A percentile compares a stretch with the other conserved stretches of the same genome.
Conservation (phyloP, 2,797 vertebrate genomes). For the Manis javanica region DNA sequence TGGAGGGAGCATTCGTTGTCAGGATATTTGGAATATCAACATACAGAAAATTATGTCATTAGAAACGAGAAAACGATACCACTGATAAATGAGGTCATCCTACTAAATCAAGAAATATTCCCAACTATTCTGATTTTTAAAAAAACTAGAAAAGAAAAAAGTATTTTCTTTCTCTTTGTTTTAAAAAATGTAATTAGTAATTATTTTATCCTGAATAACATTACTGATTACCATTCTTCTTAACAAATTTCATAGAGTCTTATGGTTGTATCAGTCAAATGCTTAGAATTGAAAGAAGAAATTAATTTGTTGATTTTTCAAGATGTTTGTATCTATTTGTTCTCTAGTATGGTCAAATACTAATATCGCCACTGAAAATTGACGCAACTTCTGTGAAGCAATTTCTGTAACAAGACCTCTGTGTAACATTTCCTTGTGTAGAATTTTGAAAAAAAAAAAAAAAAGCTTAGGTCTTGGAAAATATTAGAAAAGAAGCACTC, state of each 20-base stretch:
- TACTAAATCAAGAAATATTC: not conserved
- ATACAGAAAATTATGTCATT: not conserved
- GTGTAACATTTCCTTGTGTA: not conserved
- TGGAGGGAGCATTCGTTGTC: not conserved
- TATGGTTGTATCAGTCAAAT: not conserved
- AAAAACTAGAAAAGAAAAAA: not conserved
- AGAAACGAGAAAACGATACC: not conserved
- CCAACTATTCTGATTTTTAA: not conserved
- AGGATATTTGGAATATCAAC: not conserved
- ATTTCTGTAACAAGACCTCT: not conserved
- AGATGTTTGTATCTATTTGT: not conserved
- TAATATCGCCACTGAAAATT: not conserved
- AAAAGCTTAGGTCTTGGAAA: slow-evolving; percentile 38
- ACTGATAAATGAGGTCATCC: not conserved
- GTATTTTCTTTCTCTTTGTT: not conserved
- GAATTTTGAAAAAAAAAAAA: not conserved
- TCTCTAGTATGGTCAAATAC: not conserved
- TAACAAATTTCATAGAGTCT: not conserved
- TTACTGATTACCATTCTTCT: not conserved
- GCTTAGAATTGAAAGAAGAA: not conserved
- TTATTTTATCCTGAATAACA: not conserved
- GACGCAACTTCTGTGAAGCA: not conserved
- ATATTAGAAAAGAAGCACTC: slow-evolving; percentile 27
- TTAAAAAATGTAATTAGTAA: not conserved
- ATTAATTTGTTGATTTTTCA: not conserved